A percentile compares a stretch with the other conserved stretches of the same genome.
phyloP scores from a whole-genome alignment of 2,797 vertebrate species.

The Myoxocephalus aenaeus region DNA sequence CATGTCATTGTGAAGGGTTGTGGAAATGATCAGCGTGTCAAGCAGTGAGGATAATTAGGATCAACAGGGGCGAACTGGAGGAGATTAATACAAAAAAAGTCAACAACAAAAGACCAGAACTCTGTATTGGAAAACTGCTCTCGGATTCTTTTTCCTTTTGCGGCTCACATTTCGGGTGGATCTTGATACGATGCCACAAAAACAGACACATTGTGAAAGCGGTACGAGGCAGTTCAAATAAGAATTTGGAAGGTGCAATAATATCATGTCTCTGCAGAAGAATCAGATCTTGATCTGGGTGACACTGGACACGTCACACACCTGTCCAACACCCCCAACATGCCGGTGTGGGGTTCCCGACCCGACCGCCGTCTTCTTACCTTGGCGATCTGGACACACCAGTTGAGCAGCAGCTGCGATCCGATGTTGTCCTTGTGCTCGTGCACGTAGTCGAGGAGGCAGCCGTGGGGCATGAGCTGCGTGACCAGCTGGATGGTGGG shows the following conservation, averaged over 20 bases:
- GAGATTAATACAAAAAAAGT: slow-evolving; percentile 7
- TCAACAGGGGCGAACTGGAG: slow-evolving; percentile 17
- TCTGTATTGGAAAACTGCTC: background rate
- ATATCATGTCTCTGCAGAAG: background rate
- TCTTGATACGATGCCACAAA: background rate
- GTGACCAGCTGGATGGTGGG: slow-evolving; percentile 95
- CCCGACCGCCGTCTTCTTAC: slow-evolving; percentile 68
- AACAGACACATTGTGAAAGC: background rate
- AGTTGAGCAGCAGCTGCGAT: slow-evolving; percentile 94
- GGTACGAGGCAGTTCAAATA: slow-evolving; percentile 11
- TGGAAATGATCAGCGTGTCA: slow-evolving; percentile 37
- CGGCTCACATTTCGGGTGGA: background rate
- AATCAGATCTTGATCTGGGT: background rate
- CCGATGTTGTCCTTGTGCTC: slow-evolving; percentile 97
- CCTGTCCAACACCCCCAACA: no score
- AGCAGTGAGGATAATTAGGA: slow-evolving; percentile 49
- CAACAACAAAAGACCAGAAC: background rate
- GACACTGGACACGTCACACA: no score
- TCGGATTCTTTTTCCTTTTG: background rate
- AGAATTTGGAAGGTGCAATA: background rate
- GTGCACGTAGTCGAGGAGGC: slow-evolving; percentile 93
- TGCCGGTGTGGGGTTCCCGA: no score
- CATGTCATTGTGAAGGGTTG: slow-evolving; percentile 3
- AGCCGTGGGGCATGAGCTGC: slow-evolving; percentile 96
- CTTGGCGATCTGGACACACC: slow-evolving; percentile 98